A percentile compares a stretch with the other conserved stretches of the same genome.
Evolutionary conservation across 2,113 vertebrate species (phyloP).

Genomic region (Cryptotis parvus): DNA sequence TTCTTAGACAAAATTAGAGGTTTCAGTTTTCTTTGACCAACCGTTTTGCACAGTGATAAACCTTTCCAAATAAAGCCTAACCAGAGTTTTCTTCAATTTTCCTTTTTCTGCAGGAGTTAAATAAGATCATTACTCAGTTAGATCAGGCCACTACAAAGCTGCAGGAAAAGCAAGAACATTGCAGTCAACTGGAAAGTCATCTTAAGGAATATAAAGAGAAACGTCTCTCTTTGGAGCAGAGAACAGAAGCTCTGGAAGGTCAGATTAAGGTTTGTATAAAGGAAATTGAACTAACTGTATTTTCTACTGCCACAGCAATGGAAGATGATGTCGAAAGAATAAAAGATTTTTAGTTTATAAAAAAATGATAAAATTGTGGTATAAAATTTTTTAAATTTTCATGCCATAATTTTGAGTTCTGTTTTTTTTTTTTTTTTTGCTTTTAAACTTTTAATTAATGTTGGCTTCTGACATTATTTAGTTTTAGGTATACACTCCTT

Average conservation of each 20-base stretch:
- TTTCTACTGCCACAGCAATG: slow-evolving; percentile 7
- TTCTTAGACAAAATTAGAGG: slow-evolving; percentile 41
- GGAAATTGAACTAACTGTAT: neutral
- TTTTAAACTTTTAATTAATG: no score
- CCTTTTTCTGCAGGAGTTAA: slow-evolving; percentile 92
- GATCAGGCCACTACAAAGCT: slow-evolving; percentile 92
- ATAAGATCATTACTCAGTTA: slow-evolving; percentile 91
- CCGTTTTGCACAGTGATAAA: neutral
- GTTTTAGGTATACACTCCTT: no score
- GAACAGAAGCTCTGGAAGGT: slow-evolving; percentile 91
- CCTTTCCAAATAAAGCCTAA: slow-evolving; percentile 24
- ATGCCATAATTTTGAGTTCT: slow-evolving; percentile 57
- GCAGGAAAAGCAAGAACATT: slow-evolving; percentile 93
- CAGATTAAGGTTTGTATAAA: slow-evolving; percentile 91
- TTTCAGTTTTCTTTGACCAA: slow-evolving; percentile 20
- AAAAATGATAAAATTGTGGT: slow-evolving; percentile 1
- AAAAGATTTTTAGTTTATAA: slow-evolving; percentile 31
- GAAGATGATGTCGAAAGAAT: slow-evolving; percentile 25
- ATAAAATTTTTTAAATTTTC: neutral
- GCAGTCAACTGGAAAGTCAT: slow-evolving; percentile 91
- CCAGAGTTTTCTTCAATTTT: slow-evolving; percentile 54
- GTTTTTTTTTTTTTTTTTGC: no score
- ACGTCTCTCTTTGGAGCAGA: slow-evolving; percentile 92
- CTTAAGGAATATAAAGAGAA: slow-evolving; percentile 96
- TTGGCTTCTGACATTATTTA: no score